phyloP scores from a whole-genome alignment of 2,797 vertebrate species.

The Falco rusticolus region DNA sequence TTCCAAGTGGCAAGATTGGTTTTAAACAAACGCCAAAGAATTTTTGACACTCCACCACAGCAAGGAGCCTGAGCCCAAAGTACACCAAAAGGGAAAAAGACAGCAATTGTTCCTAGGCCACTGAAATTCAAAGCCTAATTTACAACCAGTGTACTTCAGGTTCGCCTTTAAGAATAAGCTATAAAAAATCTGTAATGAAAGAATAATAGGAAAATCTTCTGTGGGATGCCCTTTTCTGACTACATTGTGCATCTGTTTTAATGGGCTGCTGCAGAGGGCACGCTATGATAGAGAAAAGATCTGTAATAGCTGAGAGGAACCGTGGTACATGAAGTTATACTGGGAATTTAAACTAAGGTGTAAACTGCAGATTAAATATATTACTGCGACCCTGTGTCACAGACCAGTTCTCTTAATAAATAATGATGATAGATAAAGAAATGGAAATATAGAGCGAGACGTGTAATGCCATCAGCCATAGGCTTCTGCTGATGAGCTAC shows the following conservation, averaged over 20 bases:
- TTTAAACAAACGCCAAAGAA: background rate
- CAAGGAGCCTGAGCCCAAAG: background rate
- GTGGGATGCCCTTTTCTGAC: background rate
- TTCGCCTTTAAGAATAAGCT: constrained; percentile 10
- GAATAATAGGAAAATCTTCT: background rate
- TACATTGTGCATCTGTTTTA: background rate
- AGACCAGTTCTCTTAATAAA: background rate
- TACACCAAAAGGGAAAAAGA: background rate
- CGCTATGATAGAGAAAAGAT: background rate
- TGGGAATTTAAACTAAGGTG: constrained; percentile 31
- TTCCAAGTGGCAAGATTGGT: background rate
- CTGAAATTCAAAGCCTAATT: constrained; percentile 32
- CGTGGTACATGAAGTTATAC: background rate
- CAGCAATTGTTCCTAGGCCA: constrained; percentile 10
- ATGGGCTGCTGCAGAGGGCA: background rate
- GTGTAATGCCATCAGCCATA: background rate
- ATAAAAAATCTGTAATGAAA: background rate
- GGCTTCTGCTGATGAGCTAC: background rate
- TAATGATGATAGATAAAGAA: background rate
- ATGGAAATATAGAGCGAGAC: background rate
- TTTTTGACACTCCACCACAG: constrained; percentile 30
- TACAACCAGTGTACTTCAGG: constrained; percentile 19
- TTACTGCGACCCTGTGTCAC: background rate
- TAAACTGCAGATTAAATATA: constrained; percentile 26
- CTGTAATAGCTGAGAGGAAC: background rate